These are phyloP conservation scores for Clamator glandarius DNA, from an alignment of 2,797 vertebrate genomes.

Conservation along the genomic window DNA sequence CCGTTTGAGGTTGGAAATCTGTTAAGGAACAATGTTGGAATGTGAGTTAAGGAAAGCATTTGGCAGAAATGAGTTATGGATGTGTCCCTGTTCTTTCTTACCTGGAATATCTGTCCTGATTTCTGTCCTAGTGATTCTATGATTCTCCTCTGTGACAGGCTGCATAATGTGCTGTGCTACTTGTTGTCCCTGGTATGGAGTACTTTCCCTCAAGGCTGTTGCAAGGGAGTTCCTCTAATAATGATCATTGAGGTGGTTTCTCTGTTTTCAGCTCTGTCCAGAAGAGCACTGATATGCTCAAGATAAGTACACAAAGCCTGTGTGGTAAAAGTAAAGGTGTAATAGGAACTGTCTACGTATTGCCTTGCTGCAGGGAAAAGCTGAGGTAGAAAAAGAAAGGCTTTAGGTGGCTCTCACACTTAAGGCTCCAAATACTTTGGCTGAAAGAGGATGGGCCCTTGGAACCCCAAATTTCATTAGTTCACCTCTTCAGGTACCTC, in stretches of 20 bases:
- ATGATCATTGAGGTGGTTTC: not conserved
- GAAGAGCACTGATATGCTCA: not conserved
- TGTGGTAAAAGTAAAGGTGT: not conserved
- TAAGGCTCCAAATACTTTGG: accelerated
- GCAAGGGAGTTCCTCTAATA: not conserved
- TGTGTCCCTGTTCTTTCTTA: not conserved
- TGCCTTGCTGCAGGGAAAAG: not conserved
- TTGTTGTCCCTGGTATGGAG: accelerated
- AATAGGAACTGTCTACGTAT: not conserved
- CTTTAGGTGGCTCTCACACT: accelerated
- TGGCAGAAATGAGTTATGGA: not conserved
- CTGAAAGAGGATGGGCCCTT: not conserved
- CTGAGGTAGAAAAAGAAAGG: not conserved
- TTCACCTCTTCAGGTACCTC: not conserved
- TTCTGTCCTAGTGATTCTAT: too few species aligned
- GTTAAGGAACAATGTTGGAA: not conserved
- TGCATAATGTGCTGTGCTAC: accelerated
- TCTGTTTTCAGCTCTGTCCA: not conserved
- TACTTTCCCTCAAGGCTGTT: not conserved
- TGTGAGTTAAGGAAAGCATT: not conserved
- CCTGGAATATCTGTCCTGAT: not conserved
- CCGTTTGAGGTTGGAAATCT: not conserved
- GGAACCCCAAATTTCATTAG: not conserved
- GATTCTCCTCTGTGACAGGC: not conserved
- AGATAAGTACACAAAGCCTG: accelerated